Conservation (phyloP, 1,140 invertebrate genomes). For the Scaptomyza graminum region DNA sequence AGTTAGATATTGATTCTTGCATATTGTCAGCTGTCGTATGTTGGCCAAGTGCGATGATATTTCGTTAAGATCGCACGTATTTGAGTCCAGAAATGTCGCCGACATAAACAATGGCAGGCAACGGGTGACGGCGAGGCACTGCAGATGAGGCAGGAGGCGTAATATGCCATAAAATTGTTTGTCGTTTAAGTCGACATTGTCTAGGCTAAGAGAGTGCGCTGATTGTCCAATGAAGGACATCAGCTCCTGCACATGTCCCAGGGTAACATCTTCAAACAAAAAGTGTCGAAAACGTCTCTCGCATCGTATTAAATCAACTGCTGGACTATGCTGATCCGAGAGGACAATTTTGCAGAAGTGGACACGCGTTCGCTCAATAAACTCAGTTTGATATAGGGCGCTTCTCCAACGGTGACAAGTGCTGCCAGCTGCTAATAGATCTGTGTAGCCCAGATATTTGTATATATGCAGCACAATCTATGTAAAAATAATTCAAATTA, state of each 20-base stretch:
- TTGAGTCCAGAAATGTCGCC: conserved; percentile 87
- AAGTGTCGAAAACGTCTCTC: conserved; percentile 85
- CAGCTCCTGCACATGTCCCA: conserved; percentile 82
- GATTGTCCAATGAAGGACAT: conserved; percentile 83
- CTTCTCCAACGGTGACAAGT: conserved; percentile 86
- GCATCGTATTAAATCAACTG: conserved; percentile 84
- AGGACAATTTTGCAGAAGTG: conserved; percentile 85
- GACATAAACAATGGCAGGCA: conserved; percentile 90
- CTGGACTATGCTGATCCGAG: conserved; percentile 84
- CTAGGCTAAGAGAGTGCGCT: conserved; percentile 84
- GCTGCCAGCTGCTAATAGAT: conserved; percentile 86
- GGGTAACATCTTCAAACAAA: conserved; percentile 86
- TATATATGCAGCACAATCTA: conserved; percentile 87
- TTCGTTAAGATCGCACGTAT: conserved; percentile 84
- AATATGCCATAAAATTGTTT: conserved; percentile 86
- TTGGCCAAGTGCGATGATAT: conserved; percentile 85
- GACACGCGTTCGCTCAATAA: conserved; percentile 85
- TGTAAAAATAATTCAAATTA: conserved; percentile 46
- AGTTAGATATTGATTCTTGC: conserved; percentile 88
- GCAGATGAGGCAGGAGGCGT: conserved; percentile 85
- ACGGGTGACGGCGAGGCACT: conserved; percentile 86
- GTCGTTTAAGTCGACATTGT: conserved; percentile 87
- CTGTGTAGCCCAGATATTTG: conserved; percentile 86
- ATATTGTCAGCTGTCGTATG: conserved; percentile 86
- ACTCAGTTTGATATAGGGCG: conserved; percentile 85